Percentiles rank a stretch among this genome's conserved stretches.
Evolutionary conservation across 2,888 invertebrate species (phyloP).

Genomic region (Apotomis turbidana): DNA sequence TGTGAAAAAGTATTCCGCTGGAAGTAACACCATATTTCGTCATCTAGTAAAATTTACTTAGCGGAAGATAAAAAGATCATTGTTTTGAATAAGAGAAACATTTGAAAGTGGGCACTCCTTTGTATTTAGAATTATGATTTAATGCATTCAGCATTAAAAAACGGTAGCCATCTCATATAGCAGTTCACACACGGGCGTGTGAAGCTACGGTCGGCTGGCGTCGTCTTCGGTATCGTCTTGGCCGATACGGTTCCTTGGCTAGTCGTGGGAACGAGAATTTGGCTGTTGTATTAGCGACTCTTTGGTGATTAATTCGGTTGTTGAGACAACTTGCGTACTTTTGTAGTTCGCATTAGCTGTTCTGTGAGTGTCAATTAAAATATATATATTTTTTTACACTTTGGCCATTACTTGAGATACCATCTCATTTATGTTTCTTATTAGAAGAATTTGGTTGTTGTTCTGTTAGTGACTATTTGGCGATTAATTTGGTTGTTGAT

Average conservation of each 20-base stretch:
- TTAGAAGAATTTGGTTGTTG: too few species aligned
- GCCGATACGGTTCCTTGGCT: conserved; percentile 60
- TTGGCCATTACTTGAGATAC: too few species aligned
- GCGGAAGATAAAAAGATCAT: neutral
- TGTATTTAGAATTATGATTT: conserved; percentile 19
- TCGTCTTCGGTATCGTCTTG: conserved; percentile 73
- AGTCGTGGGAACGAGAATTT: conserved; percentile 54
- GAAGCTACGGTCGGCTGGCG: conserved; percentile 68
- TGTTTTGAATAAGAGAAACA: neutral
- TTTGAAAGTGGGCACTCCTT: neutral
- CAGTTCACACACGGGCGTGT: conserved; percentile 70
- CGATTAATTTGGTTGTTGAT: too few species aligned
- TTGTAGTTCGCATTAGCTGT: neutral
- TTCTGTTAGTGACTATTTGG: too few species aligned
- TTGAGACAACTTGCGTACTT: neutral
- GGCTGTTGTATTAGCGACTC: conserved; percentile 44
- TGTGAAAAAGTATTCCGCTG: too few species aligned
- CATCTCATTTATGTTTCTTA: too few species aligned
- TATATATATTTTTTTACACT: too few species aligned
- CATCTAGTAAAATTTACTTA: neutral
- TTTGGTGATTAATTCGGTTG: conserved; percentile 17
- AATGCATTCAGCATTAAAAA: conserved; percentile 34
- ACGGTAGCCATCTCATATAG: conserved; percentile 47
- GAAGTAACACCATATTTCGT: too few species aligned
- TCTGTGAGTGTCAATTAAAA: neutral